A percentile compares a stretch with the other conserved stretches of the same genome.
These are phyloP conservation scores for Pantala flavescens DNA, from an alignment of 1,140 invertebrate species.

Conservation along the genomic window DNA sequence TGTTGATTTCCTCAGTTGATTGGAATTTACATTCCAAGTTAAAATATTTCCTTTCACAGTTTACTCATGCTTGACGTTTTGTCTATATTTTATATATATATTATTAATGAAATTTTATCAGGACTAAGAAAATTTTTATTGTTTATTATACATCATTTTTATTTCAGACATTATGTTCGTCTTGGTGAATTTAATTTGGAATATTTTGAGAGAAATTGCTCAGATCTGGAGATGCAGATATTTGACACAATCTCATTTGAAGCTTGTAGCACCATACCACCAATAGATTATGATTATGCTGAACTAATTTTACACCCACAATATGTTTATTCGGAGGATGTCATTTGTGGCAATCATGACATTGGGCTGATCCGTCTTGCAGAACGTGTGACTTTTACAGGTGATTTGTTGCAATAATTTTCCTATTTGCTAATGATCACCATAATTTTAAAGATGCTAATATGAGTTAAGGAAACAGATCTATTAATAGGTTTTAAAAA, in stretches of 20 bases:
- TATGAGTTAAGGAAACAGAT: background rate
- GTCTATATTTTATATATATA: no score
- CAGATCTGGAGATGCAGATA: background rate
- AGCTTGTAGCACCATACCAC: background rate
- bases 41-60: no score
- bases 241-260: background rate
- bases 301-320: background rate
- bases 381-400: background rate
- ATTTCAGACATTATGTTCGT: background rate
- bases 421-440: no score
- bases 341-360: background rate
- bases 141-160: no score
- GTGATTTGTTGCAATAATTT: background rate
- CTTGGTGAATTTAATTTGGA: background rate
- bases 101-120: no score
- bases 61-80: no score
- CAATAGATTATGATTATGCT: background rate
- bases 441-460: no score
- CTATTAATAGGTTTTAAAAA: no score
- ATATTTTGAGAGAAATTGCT: background rate
- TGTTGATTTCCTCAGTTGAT: no score
- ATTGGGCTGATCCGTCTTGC: background rate
- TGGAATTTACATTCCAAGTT: no score
- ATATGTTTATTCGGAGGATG: background rate
- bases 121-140: no score